phyloP scores from a whole-genome alignment of 2,888 invertebrate genomes.

The Andrena marginata region DNA sequence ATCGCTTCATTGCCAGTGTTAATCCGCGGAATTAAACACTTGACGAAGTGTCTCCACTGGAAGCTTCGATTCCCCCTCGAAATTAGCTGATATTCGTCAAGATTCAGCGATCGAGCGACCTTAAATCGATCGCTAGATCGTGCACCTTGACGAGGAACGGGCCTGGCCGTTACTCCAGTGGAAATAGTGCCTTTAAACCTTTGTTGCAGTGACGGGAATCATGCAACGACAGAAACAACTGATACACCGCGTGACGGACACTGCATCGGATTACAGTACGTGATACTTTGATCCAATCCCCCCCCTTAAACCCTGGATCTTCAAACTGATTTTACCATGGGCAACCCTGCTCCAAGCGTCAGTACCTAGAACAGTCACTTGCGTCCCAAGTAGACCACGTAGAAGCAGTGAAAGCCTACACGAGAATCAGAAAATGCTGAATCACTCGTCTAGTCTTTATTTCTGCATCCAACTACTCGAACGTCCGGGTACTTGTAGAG shows the following conservation, averaged over 20 bases:
- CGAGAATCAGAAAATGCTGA: too few relatives aligned
- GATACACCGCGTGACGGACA: conserved; percentile 75
- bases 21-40: background rate
- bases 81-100: background rate
- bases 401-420: too few relatives aligned
- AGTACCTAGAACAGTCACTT: background rate
- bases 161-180: background rate
- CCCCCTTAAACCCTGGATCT: background rate
- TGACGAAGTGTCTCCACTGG: background rate
- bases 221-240: conserved; percentile 75
- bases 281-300: conserved; percentile 27
- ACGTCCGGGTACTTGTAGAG: too few relatives aligned
- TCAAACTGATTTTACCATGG: conserved; percentile 3
- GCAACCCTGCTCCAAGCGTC: conserved; percentile 2
- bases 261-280: conserved; percentile 75
- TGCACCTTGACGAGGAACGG: background rate
- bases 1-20: background rate
- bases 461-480: too few relatives aligned
- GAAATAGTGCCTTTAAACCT: conserved; percentile 50
- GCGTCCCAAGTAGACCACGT: background rate
- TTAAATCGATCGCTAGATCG: background rate
- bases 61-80: background rate
- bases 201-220: conserved; percentile 76
- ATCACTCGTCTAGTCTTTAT: too few relatives aligned
- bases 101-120: background rate